Evolutionary conservation across 2,797 vertebrate species (phyloP).

Genomic region (Gambelia wislizenii): DNA sequence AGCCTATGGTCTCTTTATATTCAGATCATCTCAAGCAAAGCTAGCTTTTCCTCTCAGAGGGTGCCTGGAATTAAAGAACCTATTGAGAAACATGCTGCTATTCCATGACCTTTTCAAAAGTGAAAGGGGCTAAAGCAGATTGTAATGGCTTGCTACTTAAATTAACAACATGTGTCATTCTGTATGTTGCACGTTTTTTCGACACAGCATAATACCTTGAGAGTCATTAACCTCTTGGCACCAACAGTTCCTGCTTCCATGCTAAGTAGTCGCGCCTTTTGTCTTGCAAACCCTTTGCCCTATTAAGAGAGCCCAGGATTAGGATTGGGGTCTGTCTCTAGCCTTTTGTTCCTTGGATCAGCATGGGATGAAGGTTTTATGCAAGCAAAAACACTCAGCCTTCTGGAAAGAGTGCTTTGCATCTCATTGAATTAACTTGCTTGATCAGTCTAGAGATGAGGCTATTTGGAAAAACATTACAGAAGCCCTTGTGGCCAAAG

Average conservation of each 20-base stretch:
- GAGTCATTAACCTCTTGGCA: constrained; percentile 76
- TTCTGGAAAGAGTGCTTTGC: constrained; percentile 51
- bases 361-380: constrained; percentile 44
- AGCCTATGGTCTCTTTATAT: constrained; percentile 57
- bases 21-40: constrained; percentile 54
- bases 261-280: constrained; percentile 68
- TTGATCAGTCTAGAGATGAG: not conserved
- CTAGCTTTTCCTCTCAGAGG: constrained; percentile 43
- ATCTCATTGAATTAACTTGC: constrained; percentile 6
- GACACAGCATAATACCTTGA: constrained; percentile 61
- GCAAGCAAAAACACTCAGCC: constrained; percentile 23
- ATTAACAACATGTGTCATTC: constrained; percentile 74
- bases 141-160: constrained; percentile 66
- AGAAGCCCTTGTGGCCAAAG: not conserved
- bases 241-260: constrained; percentile 64
- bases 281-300: constrained; percentile 53
- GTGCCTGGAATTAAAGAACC: constrained; percentile 60
- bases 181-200: constrained; percentile 74
- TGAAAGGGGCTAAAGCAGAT: constrained; percentile 66
- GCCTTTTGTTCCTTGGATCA: constrained; percentile 65
- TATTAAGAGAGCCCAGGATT: constrained; percentile 36
- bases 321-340: constrained; percentile 50
- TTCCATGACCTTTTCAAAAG: constrained; percentile 64
- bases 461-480: not conserved
- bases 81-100: constrained; percentile 62